A percentile compares a stretch with the other conserved stretches of the same genome.
phyloP scores from a whole-genome alignment of 2,888 invertebrate genomes.

The Xanthorhoe spadicearia region DNA sequence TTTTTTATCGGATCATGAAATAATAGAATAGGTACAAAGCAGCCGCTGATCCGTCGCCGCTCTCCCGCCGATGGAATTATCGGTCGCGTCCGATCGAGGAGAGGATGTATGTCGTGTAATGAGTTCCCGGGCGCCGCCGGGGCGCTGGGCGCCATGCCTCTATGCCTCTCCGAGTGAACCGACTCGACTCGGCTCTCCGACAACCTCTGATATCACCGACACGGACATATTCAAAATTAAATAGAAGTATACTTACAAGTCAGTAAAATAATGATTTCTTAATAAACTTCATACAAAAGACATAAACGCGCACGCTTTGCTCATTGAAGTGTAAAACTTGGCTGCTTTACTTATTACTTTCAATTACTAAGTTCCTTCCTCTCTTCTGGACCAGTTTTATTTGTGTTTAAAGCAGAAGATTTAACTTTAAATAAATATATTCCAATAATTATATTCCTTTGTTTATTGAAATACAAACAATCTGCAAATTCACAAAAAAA shows the following conservation, averaged over 20 bases:
- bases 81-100: conserved; percentile 3
- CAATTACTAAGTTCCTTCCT: background rate
- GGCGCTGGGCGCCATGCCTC: background rate
- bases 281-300: conserved; percentile 11
- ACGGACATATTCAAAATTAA: background rate
- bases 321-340: background rate
- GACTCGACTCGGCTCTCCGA: background rate
- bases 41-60: conserved; percentile 53
- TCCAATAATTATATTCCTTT: no score
- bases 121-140: conserved; percentile 1
- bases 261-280: background rate
- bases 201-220: conserved; percentile 7
- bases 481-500: no score
- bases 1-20: conserved; percentile 80
- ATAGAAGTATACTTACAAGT: background rate
- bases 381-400: no score
- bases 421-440: no score
- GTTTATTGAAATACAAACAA: no score
- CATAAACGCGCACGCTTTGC: conserved; percentile 20
- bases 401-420: no score
- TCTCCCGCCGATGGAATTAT: conserved; percentile 12
- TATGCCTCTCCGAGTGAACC: background rate
- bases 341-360: background rate
- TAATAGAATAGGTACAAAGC: conserved; percentile 78
- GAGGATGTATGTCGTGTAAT: conserved; percentile 4